phyloP scores from a whole-genome alignment of 2,113 vertebrate species.

The Muntiacus reevesi region DNA sequence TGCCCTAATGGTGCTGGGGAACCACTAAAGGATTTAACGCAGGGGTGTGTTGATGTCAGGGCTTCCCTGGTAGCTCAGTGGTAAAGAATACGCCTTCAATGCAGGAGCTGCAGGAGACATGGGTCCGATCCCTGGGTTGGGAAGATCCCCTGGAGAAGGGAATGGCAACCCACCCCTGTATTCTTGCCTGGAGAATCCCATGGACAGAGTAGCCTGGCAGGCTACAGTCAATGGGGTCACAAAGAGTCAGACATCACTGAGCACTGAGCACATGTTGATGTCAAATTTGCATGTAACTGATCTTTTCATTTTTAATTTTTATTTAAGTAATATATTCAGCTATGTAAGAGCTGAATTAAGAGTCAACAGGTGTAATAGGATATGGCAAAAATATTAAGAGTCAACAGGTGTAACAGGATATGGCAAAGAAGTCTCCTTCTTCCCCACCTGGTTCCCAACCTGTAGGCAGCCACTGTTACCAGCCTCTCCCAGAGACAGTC shows the following conservation, averaged over 20 bases:
- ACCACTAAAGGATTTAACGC: background rate
- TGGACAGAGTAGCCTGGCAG: background rate
- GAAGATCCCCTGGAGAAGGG: background rate
- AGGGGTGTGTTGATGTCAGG: background rate
- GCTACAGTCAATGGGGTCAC: background rate
- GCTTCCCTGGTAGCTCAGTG: accelerated
- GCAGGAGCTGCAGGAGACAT: background rate
- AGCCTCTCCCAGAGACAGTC: background rate
- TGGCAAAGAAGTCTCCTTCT: background rate
- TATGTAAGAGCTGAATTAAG: background rate
- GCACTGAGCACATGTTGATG: background rate
- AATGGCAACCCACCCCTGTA: background rate
- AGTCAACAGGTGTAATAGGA: background rate
- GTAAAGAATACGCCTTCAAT: background rate
- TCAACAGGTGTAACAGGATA: background rate
- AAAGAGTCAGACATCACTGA: background rate
- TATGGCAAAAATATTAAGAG: background rate
- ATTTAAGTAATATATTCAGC: background rate
- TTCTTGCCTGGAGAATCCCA: background rate
- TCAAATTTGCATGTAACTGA: background rate
- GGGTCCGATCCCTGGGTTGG: background rate
- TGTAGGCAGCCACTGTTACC: background rate
- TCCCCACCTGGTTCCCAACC: background rate
- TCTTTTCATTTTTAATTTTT: background rate
- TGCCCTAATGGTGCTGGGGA: background rate